Evolutionary conservation across 1,140 invertebrate species (phyloP), one percentile per base, ranked within the genome.

Genomic region (Copidosoma floridanum): DNA sequence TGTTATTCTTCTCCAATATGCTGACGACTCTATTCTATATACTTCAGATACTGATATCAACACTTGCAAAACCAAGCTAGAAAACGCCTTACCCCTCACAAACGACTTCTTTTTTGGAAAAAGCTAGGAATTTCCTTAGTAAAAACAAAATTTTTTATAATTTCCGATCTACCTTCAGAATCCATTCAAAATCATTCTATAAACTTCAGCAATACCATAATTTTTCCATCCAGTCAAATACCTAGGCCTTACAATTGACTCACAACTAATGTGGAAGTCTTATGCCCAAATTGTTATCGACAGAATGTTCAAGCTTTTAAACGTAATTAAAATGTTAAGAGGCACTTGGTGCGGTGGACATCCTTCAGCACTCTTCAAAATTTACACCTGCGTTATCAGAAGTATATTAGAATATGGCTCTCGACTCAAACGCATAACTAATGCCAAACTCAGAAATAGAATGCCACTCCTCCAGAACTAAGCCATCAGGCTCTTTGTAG

Each of bases 381-480:
- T 64, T 24, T 58, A 66, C 56, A 66, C 60, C 46, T 41, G 52
- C 6, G 38, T 57, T 27, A 58, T 51, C n/a, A 58, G 65, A 23
- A n/a, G 52, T 37, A 58, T 12, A 7, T 27, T 66, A 11, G 65
- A 66, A 6, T 46, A 46, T 14, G n/a, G 20, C 18, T 10, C 23
- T 2, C 23, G 20, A 16, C 7, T 11, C 8, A 10, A 3, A 11
- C 6, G 23, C 20, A 21, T 16, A 11, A 46, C 20, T 21, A 23
- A 46, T 11, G 7, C 18, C 11, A 4, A 46, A 7, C 4, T 46
- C 4, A 16, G 23, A 46, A 6, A 7, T 7, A 64, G 29, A 53
- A 51, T 50, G 26, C 27, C 37, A 21, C 47, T n/a, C 38, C 37
- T 48, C 10, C 55, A 57, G 23, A 37, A 57, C 29, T 18, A 38